Percentiles rank a stretch among this genome's conserved stretches.
Conservation (phyloP, 2,797 vertebrate species). For the Pangasius djambal region DNA sequence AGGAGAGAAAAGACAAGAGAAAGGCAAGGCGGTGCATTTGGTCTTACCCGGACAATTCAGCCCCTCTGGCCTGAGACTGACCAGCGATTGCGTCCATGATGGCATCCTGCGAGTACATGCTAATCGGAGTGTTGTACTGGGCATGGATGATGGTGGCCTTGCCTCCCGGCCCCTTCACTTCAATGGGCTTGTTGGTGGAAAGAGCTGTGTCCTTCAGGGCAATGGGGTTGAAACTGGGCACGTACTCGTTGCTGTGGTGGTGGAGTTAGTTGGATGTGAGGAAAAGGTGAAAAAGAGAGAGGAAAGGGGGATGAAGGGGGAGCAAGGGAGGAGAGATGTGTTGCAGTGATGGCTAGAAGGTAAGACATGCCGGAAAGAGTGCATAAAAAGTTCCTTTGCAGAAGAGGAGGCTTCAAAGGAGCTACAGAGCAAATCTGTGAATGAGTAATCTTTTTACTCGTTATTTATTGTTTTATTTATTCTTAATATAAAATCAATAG, state of each 20-base stretch:
- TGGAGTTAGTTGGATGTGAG: conserved; percentile 13
- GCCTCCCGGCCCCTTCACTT: conserved; percentile 93
- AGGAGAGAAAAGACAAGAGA: conserved; percentile 9
- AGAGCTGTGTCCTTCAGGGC: conserved; percentile 95
- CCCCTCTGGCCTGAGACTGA: conserved; percentile 90
- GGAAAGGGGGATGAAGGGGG: conserved; percentile 14
- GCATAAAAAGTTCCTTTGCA: conserved; percentile 6
- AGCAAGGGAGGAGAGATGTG: neutral
- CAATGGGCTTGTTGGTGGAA: conserved; percentile 98
- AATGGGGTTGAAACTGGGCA: conserved; percentile 86
- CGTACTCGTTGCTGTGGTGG: conserved; percentile 72
- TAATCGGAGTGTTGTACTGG: conserved; percentile 99
- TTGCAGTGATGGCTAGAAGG: conserved; percentile 7
- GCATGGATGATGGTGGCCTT: conserved; percentile 93
- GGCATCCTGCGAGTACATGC: conserved; percentile 99
- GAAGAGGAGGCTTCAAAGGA: conserved; percentile 18
- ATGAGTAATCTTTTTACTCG: neutral
- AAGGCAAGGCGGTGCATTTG: conserved; percentile 79
- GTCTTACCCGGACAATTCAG: conserved; percentile 87
- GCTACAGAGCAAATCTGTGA: neutral
- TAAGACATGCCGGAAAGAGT: neutral
- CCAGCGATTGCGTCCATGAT: conserved; percentile 99
- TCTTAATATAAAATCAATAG: neutral
- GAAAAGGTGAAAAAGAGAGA: conserved; percentile 36
- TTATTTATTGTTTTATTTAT: neutral